Conservation (phyloP, 2,888 invertebrate genomes). For the Artemia sp. region DNA sequence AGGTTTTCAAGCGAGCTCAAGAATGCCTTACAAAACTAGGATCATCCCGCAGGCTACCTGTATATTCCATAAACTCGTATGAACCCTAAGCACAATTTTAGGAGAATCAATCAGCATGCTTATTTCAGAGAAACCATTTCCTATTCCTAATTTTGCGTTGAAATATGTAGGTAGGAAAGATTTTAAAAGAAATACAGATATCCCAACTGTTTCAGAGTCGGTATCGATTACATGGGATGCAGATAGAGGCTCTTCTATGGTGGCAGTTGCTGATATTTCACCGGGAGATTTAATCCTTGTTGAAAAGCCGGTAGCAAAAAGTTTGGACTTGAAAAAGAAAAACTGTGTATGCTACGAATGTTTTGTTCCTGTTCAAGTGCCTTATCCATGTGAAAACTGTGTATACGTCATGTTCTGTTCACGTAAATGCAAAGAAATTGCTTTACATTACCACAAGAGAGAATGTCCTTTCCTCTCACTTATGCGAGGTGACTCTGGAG, state of each 20-base stretch:
- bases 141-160: slow-evolving; percentile 10
- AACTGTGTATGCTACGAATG: not conserved
- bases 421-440: slow-evolving; percentile 7
- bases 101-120: not conserved
- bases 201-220: not conserved
- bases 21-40: not conserved
- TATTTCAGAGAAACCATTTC: not conserved
- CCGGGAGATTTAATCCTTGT: slow-evolving; percentile 1
- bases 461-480: not conserved
- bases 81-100: not conserved
- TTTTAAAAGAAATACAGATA: not conserved
- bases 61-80: not conserved
- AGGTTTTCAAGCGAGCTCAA: not conserved
- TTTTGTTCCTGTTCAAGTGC: not conserved
- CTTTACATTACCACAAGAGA: not conserved
- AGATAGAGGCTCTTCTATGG: not conserved
- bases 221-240: not conserved
- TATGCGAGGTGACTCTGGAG: not conserved
- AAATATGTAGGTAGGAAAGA: slow-evolving; percentile 2
- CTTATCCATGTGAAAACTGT: slow-evolving; percentile 5
- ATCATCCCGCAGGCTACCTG: not conserved
- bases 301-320: not conserved
- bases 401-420: not conserved
- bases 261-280: not conserved
- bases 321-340: no score